phyloP scores from a whole-genome alignment of 2,797 vertebrate species.

The Hirundo rustica region DNA sequence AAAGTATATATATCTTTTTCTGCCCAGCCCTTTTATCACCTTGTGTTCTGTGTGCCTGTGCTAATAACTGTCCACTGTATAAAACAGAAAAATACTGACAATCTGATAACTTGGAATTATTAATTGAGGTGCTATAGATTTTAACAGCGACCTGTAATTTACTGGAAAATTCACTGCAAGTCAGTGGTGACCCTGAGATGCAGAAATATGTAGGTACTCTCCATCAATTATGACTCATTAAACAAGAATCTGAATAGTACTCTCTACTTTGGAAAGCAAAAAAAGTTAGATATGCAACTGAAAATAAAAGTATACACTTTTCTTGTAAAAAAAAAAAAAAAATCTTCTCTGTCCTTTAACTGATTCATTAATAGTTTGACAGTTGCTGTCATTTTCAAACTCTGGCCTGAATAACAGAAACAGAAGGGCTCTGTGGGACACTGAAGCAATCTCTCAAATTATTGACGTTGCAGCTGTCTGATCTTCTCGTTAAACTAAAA shows the following conservation, averaged over 20 bases:
- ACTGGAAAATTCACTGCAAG: background rate
- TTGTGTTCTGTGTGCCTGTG: rapidly evolving
- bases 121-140: background rate
- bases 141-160: background rate
- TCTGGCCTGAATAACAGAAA: background rate
- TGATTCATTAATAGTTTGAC: background rate
- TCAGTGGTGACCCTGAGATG: background rate
- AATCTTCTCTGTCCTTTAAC: background rate
- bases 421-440: background rate
- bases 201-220: background rate
- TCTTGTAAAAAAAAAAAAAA: background rate
- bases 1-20: background rate
- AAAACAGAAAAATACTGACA: background rate
- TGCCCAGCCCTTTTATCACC: background rate
- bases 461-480: background rate
- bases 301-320: background rate
- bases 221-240: background rate
- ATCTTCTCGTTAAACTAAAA: background rate
- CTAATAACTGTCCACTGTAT: background rate
- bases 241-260: background rate
- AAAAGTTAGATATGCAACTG: background rate
- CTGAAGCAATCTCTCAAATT: background rate
- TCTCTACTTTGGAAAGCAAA: background rate
- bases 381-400: background rate
- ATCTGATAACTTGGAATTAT: background rate